A percentile compares a stretch with the other conserved stretches of the same genome.
phyloP scores from a whole-genome alignment of 37 sponge, comb jelly and placozoan species.

The Aplysina aerophoba region DNA sequence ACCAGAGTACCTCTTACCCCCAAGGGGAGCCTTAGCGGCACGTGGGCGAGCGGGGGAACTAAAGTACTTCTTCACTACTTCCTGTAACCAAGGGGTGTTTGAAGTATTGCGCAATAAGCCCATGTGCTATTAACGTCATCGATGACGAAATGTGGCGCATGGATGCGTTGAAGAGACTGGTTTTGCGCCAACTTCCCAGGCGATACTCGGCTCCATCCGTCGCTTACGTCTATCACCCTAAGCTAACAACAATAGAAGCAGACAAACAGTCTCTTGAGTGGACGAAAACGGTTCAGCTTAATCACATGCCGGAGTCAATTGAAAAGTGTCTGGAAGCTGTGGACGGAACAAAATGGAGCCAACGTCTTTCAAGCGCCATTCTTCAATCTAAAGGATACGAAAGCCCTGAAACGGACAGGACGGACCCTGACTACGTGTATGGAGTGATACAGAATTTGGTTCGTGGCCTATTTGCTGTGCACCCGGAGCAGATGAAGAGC shows the following conservation, averaged over 20 bases:
- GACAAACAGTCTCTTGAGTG: constrained; percentile 50
- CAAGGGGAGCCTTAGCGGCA: neutral
- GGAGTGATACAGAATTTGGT: constrained; percentile 52
- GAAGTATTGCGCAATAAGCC: neutral
- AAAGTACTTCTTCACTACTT: neutral
- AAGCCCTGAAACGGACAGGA: constrained; percentile 9
- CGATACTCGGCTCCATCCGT: constrained; percentile 6
- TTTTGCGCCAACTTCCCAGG: neutral
- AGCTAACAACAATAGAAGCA: constrained; percentile 53
- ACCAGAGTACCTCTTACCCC: neutral
- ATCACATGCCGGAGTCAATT: constrained; percentile 17
- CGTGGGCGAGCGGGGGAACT: constrained; percentile 24
- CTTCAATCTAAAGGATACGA: constrained; percentile 47
- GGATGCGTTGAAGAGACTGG: neutral
- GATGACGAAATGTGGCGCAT: neutral
- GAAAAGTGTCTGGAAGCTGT: neutral
- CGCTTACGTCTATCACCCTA: constrained; percentile 50
- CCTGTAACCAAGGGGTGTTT: constrained; percentile 26
- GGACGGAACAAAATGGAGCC: constrained; percentile 20
- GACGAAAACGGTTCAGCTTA: constrained; percentile 57
- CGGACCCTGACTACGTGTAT: constrained; percentile 37
- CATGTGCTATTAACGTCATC: constrained; percentile 14
- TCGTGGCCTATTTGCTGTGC: constrained; percentile 16
- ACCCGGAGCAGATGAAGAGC: constrained; percentile 34
- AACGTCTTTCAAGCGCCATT: constrained; percentile 19